Evolutionary conservation across 2,888 invertebrate species (phyloP).

Genomic region (Drosophila lacicola): DNA sequence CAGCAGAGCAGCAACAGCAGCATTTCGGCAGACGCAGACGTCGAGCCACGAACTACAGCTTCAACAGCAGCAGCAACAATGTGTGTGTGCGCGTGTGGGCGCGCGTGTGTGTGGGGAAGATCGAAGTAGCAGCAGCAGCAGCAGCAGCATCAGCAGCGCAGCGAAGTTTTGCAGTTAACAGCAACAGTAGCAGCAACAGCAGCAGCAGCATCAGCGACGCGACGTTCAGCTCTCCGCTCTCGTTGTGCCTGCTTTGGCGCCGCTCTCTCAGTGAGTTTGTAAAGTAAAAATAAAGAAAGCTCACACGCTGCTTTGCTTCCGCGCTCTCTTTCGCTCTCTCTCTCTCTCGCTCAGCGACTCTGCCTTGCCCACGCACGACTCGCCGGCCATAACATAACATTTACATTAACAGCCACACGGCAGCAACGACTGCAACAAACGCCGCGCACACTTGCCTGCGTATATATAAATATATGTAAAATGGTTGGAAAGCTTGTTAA

Average conservation of each 20-base stretch:
- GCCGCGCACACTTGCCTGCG: constrained; percentile 80
- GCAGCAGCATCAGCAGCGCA: constrained; percentile 52
- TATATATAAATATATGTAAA: constrained; percentile 78
- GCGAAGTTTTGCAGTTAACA: constrained; percentile 55
- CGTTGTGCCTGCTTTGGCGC: constrained; percentile 36
- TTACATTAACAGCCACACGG: constrained; percentile 49
- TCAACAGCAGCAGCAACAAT: constrained; percentile 43
- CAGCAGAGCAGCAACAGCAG: constrained; percentile 33
- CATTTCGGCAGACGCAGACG: constrained; percentile 16
- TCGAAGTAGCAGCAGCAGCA: constrained; percentile 55
- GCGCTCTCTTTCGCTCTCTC: constrained; percentile 43
- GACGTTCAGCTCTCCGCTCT: constrained; percentile 62
- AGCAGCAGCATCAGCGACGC: constrained; percentile 50
- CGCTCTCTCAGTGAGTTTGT: constrained; percentile 28
- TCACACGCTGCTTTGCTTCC: constrained; percentile 46
- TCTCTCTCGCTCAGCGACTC: constrained; percentile 42
- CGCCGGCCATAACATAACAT: constrained; percentile 57
- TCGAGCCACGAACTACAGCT: constrained; percentile 37
- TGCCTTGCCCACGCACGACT: constrained; percentile 58
- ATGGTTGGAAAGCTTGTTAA: constrained; percentile 77
- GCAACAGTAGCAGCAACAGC: constrained; percentile 46
- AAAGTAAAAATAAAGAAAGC: constrained; percentile 10
- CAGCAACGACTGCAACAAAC: constrained; percentile 69
- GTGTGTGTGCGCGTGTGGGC: constrained; percentile 6
- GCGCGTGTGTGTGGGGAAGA: constrained; percentile 36